These are phyloP conservation scores for Gallinago solitaria DNA, from an alignment of 2,797 vertebrate genomes.

Conservation along the genomic window DNA sequence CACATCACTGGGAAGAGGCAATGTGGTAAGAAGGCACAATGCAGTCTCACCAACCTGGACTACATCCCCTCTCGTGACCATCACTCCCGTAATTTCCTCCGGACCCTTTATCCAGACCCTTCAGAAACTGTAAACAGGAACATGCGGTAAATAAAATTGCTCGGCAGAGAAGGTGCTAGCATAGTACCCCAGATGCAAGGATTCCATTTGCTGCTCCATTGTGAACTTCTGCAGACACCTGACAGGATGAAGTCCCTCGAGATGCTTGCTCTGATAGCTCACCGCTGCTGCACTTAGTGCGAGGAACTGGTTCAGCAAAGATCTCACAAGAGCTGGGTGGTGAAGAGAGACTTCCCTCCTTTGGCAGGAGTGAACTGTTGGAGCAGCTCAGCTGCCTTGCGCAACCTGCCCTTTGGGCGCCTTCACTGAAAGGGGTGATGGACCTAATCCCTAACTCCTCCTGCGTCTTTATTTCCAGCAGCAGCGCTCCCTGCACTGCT, in stretches of 20 bases:
- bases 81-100: not conserved
- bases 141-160: not conserved
- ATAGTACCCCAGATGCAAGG: not conserved
- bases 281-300: not conserved
- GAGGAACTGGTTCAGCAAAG: not conserved
- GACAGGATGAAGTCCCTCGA: not conserved
- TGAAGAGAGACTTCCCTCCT: not conserved
- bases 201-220: not conserved
- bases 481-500: not conserved
- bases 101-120: not conserved
- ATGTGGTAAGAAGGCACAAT: not conserved
- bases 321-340: not conserved
- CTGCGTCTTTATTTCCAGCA: not conserved
- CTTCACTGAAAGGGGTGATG: accelerated
- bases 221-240: not conserved
- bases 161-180: not conserved
- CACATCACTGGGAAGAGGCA: not conserved
- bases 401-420: not conserved
- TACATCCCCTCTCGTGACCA: accelerated
- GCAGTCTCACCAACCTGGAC: not conserved
- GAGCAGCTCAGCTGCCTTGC: not conserved
- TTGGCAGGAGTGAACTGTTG: not conserved
- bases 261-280: not conserved
- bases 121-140: not conserved
- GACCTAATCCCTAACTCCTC: not conserved